Conservation (phyloP, 2,888 invertebrate genomes). For the Dasypolia templi region DNA sequence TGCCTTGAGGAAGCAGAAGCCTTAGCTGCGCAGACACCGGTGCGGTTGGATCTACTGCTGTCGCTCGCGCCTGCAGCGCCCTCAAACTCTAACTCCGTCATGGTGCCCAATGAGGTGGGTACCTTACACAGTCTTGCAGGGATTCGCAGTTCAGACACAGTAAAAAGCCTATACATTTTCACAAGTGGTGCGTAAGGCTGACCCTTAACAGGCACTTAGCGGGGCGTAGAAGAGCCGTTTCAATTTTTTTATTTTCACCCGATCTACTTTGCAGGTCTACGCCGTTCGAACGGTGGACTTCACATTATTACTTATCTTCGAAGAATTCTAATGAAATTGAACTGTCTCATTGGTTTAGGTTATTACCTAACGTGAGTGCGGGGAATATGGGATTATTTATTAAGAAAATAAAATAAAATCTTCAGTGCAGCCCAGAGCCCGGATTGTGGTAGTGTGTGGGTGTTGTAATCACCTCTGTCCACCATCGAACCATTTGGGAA, state of each 20-base stretch:
- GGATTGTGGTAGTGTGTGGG: neutral
- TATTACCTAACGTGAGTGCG: too few species aligned
- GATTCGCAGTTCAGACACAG: neutral
- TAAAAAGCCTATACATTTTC: neutral
- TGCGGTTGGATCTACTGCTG: conserved; percentile 95
- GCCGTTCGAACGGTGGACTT: too few species aligned
- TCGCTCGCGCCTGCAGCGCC: conserved; percentile 96
- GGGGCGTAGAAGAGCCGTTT: neutral
- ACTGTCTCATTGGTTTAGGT: too few species aligned
- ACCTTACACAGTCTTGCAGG: neutral
- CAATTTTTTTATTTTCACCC: neutral
- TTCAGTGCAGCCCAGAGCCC: neutral
- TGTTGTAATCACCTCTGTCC: neutral
- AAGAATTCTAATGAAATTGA: too few species aligned
- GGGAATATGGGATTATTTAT: neutral
- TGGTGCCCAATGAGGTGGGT: conserved; percentile 90
- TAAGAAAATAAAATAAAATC: neutral
- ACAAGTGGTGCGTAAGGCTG: neutral
- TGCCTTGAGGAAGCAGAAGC: conserved; percentile 96
- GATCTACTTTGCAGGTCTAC: neutral
- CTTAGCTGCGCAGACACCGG: conserved; percentile 97
- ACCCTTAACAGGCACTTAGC: too few species aligned
- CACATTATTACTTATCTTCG: neutral
- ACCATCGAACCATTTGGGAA: too few species aligned
- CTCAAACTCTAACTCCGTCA: conserved; percentile 93